Evolutionary conservation across 2,797 vertebrate species (phyloP).

Genomic region (Octomys mimax): DNA sequence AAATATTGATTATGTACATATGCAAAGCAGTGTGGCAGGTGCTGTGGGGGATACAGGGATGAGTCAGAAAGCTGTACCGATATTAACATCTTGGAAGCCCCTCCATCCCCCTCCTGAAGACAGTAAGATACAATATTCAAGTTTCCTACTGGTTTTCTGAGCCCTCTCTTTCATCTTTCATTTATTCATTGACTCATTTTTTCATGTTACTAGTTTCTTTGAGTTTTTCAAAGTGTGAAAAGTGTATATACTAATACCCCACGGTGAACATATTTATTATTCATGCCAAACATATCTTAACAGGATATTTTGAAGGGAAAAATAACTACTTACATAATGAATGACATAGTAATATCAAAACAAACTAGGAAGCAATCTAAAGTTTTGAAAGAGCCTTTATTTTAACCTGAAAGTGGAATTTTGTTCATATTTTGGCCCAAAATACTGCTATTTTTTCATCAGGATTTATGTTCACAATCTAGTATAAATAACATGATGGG

Average conservation of each 20-base stretch:
- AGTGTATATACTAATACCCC: not conserved
- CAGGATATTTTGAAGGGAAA: not conserved
- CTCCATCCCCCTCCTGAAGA: constrained; percentile 48
- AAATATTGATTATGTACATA: constrained; percentile 83
- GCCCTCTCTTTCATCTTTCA: constrained; percentile 36
- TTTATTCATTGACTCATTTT: constrained; percentile 27
- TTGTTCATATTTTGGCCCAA: not conserved
- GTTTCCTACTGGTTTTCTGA: constrained; percentile 52
- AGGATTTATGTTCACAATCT: constrained; percentile 38
- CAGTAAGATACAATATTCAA: constrained; percentile 51
- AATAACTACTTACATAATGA: not conserved
- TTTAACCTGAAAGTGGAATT: not conserved
- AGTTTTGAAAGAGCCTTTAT: constrained; percentile 55
- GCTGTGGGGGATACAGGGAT: constrained; percentile 74
- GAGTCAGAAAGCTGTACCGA: constrained; percentile 74
- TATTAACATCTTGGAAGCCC: constrained; percentile 75
- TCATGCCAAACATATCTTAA: not conserved
- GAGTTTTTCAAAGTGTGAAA: constrained; percentile 22
- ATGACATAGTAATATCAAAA: not conserved
- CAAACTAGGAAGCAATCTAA: not conserved
- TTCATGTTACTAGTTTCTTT: constrained; percentile 40
- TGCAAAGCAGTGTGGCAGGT: constrained; percentile 74
- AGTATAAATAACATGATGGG: not conserved
- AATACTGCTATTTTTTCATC: not conserved
- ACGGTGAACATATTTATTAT: not conserved